Base-by-base conservation (phyloP, 2,888 invertebrate species). In the Tineola bisselliella region DNA sequence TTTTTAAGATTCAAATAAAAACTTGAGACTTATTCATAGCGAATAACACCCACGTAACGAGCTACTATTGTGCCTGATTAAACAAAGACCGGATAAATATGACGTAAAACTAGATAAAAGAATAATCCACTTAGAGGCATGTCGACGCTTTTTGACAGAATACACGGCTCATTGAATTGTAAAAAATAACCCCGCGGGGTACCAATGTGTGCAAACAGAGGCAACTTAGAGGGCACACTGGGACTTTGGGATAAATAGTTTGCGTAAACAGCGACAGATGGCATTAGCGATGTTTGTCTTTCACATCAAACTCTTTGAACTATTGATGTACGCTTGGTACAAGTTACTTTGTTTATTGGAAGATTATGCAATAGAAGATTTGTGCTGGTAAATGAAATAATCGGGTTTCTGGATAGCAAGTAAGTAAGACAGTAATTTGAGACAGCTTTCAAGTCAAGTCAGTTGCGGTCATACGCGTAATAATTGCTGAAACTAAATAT, bases 81-180 rank as follows among this genome's bases (percentile, higher is more conserved):
- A 74, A 81, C 81, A 81, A 84, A 73, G 67, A 63, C 63, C 65
- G 76, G 75, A 76, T 80, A 76, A 86, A 87, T 86, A 81, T 74
- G 80, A 79, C 80, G 84, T 86, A 77, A 84, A 86, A 86, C 83
- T 79, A 81, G 71, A 59, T 44, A 60, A 76, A 76, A 73, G 72
- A 67, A 73, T 87, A 86, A 87, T 87, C 87, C 83, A 87, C 87
- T 87, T 87, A 87, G 74, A 74, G 80, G 83, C 76, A 81, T 84
- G 83, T 82, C 76, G 76, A 69, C 67, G 76, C 73, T 76, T 79
- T 79, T 82, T 81, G 78, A 79, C 76, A 77, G 76, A 79, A 79
- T 77, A 79, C 67, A 75, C 70, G 77, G 78, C 76, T 83, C 83
- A 82, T 83, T 86, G 82, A 76, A 70, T 81, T 71, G 76, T 80